Percentiles rank a stretch among this genome's conserved stretches.
Conservation (phyloP, 2,888 invertebrate species). For the Halocaridina rubra region DNA sequence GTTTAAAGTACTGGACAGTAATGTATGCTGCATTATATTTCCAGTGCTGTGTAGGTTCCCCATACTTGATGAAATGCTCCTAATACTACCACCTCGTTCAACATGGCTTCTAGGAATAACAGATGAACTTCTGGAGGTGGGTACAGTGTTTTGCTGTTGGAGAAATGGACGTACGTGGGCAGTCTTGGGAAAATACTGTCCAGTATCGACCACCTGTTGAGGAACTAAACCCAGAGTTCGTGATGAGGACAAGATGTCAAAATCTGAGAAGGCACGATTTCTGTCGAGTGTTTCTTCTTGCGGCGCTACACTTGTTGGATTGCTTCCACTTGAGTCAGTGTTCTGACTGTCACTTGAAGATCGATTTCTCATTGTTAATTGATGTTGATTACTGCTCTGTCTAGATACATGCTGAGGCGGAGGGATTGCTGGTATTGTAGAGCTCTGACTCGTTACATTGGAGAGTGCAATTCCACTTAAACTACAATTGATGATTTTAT, state of each 20-base stretch:
- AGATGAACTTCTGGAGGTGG: background rate
- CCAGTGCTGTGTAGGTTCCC: too few relatives aligned
- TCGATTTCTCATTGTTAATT: background rate
- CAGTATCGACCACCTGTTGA: constrained; percentile 39
- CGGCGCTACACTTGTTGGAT: background rate
- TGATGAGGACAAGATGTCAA: constrained; percentile 49
- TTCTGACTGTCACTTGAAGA: background rate
- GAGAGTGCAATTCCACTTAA: background rate
- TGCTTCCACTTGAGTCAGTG: background rate
- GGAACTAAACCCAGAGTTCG: constrained; percentile 50
- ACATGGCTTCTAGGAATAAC: background rate
- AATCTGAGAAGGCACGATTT: constrained; percentile 51
- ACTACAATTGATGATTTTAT: constrained; percentile 18
- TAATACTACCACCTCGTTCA: background rate
- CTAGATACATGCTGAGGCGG: constrained; percentile 19
- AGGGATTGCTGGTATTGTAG: constrained; percentile 10
- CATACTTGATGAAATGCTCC: background rate
- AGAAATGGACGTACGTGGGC: constrained; percentile 42
- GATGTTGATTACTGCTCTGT: background rate
- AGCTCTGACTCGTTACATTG: background rate
- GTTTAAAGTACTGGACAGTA: background rate
- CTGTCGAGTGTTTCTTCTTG: background rate
- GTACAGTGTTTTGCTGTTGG: background rate
- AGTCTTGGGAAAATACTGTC: constrained; percentile 54
- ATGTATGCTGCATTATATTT: background rate